Conservation (phyloP, 2,797 vertebrate species). For the Nyctibius grandis region DNA sequence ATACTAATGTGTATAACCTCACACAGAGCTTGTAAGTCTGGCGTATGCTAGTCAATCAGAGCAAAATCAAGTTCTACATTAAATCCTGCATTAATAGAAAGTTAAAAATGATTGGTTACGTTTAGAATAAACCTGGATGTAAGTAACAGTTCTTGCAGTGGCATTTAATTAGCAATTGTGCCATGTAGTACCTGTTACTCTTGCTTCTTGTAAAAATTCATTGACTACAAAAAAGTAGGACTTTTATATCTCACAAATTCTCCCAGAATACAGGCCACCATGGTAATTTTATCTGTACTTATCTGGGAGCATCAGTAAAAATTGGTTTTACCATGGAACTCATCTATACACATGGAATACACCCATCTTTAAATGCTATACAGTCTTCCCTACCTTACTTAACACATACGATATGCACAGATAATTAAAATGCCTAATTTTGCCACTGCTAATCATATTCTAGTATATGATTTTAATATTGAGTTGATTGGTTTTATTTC, state of each 20-base stretch:
- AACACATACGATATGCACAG: background rate
- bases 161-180: background rate
- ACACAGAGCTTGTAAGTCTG: background rate
- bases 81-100: background rate
- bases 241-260: background rate
- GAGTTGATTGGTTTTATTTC: background rate
- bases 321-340: background rate
- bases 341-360: background rate
- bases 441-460: background rate
- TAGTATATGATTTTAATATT: background rate
- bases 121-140: background rate
- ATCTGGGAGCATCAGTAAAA: background rate
- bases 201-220: background rate
- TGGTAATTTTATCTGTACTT: background rate
- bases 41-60: background rate
- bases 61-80: background rate
- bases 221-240: background rate
- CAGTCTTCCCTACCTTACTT: background rate
- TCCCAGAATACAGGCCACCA: background rate
- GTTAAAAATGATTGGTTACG: background rate
- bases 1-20: constrained; percentile 22
- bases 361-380: background rate
- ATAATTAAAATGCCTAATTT: background rate
- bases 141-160: background rate
- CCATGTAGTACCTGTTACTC: background rate